Evolutionary conservation across 2,113 vertebrate species (phyloP), one percentile per base, ranked within the genome.

Genomic region (Hassar affinis): DNA sequence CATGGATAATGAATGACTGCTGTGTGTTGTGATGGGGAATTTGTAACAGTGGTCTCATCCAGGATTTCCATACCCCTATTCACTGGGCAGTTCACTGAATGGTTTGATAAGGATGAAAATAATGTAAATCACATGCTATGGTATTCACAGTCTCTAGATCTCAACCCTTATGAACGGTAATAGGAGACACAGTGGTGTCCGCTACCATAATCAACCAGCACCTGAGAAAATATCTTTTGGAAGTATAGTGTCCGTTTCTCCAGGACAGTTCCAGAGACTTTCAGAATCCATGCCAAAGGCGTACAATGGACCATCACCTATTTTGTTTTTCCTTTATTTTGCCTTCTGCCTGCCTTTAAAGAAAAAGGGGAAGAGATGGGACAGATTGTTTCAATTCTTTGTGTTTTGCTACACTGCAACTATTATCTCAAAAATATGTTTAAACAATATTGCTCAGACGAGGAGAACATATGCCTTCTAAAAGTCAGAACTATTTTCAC

Each of bases 401-500:
- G 22, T 72, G 38, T n/a, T 72, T 72, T 72, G 68, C 27, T 38
- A 51, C 42, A 62, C 56, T 74, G 22, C 25, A 25, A 47, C 56
- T 54, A 61, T 79, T 74, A 62, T 51, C 30, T 74, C 6, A 51
- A 71, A 64, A 61, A 62, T 18, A 59, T 5, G 22, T 45, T 79
- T 20, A 20, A 27, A 71, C 52, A 61, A n/a, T 72, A 42, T 27
- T 72, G 18, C 7, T 59, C 6, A 61, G 71, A 47, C 15, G 82
- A 78, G 49, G 17, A 54, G 59, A 82, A 35, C 68, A 72, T 61
- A 42, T 83, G 82, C 61, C 33, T 54, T 56, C 38, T 64, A 25
- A n/a, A 33, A n/a, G 68, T 82, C 56, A 47, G 47, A 69, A 64
- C 49, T 84, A 38, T 61, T 84, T 84, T 79, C 66, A 61, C 38